Conservation (phyloP, 2,797 vertebrate species). For the Epinephelus coioides region DNA sequence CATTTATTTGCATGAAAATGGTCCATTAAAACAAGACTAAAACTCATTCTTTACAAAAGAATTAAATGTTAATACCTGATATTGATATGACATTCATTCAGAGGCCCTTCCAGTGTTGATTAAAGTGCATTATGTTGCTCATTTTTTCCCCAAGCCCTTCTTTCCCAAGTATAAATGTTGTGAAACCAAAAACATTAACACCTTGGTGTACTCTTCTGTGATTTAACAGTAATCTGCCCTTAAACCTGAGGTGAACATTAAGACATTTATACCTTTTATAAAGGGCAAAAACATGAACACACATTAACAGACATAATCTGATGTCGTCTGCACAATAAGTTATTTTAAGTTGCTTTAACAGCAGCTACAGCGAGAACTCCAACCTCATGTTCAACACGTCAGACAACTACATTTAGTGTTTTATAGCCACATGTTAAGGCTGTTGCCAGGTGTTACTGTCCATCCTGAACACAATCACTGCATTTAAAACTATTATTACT, state of each 20-base stretch:
- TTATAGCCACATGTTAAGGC: constrained; percentile 43
- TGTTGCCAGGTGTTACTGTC: background rate
- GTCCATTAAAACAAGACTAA: constrained; percentile 77
- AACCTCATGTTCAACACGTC: background rate
- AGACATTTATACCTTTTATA: constrained; percentile 35
- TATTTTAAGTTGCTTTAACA: background rate
- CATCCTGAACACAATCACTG: constrained; percentile 21
- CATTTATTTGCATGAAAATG: constrained; percentile 79
- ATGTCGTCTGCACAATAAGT: background rate
- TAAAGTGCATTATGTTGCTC: constrained; percentile 84
- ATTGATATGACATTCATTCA: constrained; percentile 55
- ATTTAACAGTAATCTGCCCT: constrained; percentile 28
- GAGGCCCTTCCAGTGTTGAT: constrained; percentile 60
- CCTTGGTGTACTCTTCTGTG: background rate
- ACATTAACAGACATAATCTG: constrained; percentile 7
- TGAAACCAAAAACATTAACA: background rate
- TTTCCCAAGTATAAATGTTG: constrained; percentile 34
- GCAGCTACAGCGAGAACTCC: background rate
- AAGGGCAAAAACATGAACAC: background rate
- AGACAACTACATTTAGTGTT: constrained; percentile 48
- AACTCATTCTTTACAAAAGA: constrained; percentile 61
- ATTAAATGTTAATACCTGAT: constrained; percentile 26
- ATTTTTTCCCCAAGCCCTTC: constrained; percentile 35
- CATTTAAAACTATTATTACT: constrained; percentile 1
- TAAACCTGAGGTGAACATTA: constrained; percentile 61